phyloP scores from a whole-genome alignment of 2,797 vertebrate genomes.

The Sylvia borin region DNA sequence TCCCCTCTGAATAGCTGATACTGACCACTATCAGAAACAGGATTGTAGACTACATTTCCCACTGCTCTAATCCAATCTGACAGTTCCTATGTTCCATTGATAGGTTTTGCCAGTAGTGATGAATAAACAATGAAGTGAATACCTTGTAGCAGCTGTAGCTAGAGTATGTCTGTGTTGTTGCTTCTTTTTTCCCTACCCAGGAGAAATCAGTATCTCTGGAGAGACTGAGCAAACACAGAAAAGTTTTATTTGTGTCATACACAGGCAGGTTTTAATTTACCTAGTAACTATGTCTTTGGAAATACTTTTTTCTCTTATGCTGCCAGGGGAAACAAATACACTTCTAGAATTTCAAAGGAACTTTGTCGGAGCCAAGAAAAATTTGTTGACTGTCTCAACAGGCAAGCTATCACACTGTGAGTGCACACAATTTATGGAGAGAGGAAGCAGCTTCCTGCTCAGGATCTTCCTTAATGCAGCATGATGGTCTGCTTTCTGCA shows the following conservation, averaged over 20 bases:
- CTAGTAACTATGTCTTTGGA: not conserved
- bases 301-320: not conserved
- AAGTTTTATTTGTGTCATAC: slow-evolving; percentile 25
- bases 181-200: slow-evolving; percentile 4
- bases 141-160: slow-evolving; percentile 38
- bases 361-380: slow-evolving; percentile 1
- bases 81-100: slow-evolving; percentile 41
- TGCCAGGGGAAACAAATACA: slow-evolving; percentile 24
- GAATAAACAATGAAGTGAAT: slow-evolving; percentile 58
- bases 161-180: not conserved
- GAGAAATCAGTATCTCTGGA: slow-evolving; percentile 26
- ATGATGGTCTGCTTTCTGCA: not conserved
- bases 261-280: slow-evolving; percentile 25
- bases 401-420: not conserved
- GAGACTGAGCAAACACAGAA: slow-evolving; percentile 11
- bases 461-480: not conserved
- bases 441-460: not conserved
- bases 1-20: slow-evolving; percentile 19
- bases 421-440: not conserved
- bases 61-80: slow-evolving; percentile 46
- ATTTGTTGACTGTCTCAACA: not conserved
- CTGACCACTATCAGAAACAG: slow-evolving; percentile 39
- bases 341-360: slow-evolving; percentile 32
- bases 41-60: not conserved
- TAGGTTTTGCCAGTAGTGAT: slow-evolving; percentile 45